Conservation (phyloP, 2,797 vertebrate species). For the Paguma larvata region DNA sequence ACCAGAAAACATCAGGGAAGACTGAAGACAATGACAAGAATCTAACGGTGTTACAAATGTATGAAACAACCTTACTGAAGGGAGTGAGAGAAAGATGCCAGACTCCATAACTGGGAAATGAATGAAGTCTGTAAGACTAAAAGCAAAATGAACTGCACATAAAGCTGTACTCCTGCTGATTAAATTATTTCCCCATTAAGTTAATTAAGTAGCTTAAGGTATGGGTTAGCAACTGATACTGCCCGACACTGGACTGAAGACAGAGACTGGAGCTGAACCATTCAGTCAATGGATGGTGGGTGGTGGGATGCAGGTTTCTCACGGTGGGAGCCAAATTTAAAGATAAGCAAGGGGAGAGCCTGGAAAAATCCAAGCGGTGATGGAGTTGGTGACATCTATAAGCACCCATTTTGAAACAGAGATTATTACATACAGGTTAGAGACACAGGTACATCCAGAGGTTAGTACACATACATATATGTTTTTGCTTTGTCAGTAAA, state of each 20-base stretch:
- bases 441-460: neutral
- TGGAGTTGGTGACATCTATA: neutral
- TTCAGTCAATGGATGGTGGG: neutral
- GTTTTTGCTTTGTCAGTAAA: neutral
- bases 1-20: neutral
- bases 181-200: neutral
- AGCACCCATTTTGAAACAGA: neutral
- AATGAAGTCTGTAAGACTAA: neutral
- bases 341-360: neutral
- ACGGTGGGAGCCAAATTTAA: neutral
- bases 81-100: neutral
- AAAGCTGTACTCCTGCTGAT: neutral
- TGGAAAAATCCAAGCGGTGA: neutral
- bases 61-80: neutral
- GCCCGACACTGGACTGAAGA: neutral
- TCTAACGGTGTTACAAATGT: neutral
- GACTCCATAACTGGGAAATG: neutral
- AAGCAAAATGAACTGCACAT: neutral
- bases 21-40: neutral
- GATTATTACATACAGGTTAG: neutral
- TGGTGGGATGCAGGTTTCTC: neutral
- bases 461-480: neutral
- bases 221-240: neutral
- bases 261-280: neutral
- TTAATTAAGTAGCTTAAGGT: neutral